A percentile compares a stretch with the other conserved stretches of the same genome.
phyloP scores from a whole-genome alignment of 2,888 invertebrate genomes.

The Calameuta pallipes region DNA sequence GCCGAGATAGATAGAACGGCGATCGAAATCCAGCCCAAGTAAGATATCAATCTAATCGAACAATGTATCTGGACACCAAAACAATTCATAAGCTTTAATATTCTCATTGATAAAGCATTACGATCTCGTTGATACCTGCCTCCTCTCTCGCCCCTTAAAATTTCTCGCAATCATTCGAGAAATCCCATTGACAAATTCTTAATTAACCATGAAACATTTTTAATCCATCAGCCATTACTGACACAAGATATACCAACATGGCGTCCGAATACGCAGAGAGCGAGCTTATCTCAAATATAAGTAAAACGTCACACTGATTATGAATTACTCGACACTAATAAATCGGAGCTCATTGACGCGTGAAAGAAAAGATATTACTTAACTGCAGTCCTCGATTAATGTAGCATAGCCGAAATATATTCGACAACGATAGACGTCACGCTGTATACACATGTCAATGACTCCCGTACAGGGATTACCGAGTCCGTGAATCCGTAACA shows the following conservation, averaged over 20 bases:
- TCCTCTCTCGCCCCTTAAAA: background rate
- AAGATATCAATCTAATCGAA: background rate
- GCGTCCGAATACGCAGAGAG: background rate
- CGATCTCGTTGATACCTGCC: background rate
- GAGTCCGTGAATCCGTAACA: background rate
- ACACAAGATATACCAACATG: background rate
- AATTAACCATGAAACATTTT: background rate
- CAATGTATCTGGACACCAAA: background rate
- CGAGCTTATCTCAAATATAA: background rate
- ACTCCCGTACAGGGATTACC: no score
- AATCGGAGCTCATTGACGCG: background rate
- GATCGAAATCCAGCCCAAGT: background rate
- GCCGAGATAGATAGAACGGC: background rate
- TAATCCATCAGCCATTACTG: background rate
- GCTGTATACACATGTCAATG: background rate
- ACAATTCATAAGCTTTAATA: background rate
- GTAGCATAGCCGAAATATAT: background rate
- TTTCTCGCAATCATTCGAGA: background rate
- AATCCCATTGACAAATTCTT: background rate
- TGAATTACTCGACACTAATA: background rate
- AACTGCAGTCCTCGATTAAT: background rate
- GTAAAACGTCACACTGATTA: background rate
- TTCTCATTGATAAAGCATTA: background rate
- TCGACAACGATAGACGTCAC: background rate
- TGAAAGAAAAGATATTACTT: background rate